Base-by-base conservation (phyloP, 2,888 invertebrate genomes). In the Pollenia angustigena region DNA sequence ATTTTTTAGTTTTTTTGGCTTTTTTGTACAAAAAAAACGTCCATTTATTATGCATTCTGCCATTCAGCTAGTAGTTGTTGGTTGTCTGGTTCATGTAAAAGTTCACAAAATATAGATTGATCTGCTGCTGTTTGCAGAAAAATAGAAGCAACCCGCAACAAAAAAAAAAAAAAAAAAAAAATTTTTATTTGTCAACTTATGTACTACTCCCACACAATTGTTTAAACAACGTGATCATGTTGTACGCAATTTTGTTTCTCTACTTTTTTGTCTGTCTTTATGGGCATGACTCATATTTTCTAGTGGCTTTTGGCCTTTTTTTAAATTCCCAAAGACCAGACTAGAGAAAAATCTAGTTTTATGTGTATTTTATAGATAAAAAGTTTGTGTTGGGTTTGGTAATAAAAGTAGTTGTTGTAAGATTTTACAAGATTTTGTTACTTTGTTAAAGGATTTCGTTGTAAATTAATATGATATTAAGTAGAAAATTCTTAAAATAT, bases 151-250 rank as follows among this genome's bases (percentile, higher is more conserved):
- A 50, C 14, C 11, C 8, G 40, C 66, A 56, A 16, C 68, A 42
- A 58, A 69, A 69, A 69, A 64, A 40, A 60, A 42, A 54, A 18
- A 46, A 48, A 23, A 46, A 46, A 46, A 46, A 52, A 44, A 8
- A 14, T n/a, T n/a, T 79, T 52, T 52, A 52, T 58, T 64, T 62
- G 60, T 71, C 69, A 75, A 68, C 44, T 68, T 42, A 6, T n/a
- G 3, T 32, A 42, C 44, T 50, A 32, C 84, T 42, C 84, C 72
- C 72, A 84, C 84, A 74, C 71, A 75, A 50, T 74, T 66, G 18
- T 62, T 6, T 32, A 46, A 46, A 14, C 54, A 40, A 46, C 60
- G 60, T 54, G 54, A 82, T 71, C 62, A 40, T 76, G 11, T 71
- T 71, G 54, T 72, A 71, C 48, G 56, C 54, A 76, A 40, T 75